A percentile compares a stretch with the other conserved stretches of the same genome.
phyloP scores from a whole-genome alignment of 2,113 vertebrate species.

The Eptatretus burgeri region DNA sequence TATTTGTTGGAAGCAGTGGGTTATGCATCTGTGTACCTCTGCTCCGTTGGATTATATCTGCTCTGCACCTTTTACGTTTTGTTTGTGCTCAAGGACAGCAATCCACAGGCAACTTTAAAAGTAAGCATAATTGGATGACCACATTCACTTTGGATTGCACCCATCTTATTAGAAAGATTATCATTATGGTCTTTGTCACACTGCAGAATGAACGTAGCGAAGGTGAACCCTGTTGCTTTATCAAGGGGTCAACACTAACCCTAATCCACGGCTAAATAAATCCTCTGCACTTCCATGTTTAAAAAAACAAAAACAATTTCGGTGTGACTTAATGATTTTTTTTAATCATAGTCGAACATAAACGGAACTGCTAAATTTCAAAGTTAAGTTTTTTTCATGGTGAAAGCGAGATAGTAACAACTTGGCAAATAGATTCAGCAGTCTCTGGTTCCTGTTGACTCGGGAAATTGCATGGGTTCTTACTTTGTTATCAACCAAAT shows the following conservation, averaged over 20 bases:
- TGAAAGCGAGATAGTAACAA: too few species aligned
- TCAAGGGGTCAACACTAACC: neutral
- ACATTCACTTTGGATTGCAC: neutral
- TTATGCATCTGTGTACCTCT: slow-evolving; percentile 1
- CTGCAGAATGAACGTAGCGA: neutral
- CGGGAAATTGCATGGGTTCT: too few species aligned
- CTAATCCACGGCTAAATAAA: neutral
- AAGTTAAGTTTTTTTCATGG: too few species aligned
- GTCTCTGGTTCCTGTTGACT: too few species aligned
- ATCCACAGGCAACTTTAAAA: neutral
- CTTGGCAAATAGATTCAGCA: too few species aligned
- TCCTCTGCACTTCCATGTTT: neutral
- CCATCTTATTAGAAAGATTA: neutral
- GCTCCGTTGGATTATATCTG: neutral
- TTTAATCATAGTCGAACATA: too few species aligned
- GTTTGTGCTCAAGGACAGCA: neutral
- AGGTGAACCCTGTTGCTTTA: neutral
- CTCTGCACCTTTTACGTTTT: neutral
- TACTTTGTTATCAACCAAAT: too few species aligned
- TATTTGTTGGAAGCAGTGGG: neutral
- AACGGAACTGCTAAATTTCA: too few species aligned
- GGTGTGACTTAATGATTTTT: too few species aligned
- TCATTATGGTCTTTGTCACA: neutral
- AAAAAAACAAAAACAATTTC: too few species aligned
- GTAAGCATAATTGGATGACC: too few species aligned